A percentile compares a stretch with the other conserved stretches of the same genome.
Evolutionary conservation across 2,113 vertebrate species (phyloP).

Genomic region (Illadopsis cleaveri): DNA sequence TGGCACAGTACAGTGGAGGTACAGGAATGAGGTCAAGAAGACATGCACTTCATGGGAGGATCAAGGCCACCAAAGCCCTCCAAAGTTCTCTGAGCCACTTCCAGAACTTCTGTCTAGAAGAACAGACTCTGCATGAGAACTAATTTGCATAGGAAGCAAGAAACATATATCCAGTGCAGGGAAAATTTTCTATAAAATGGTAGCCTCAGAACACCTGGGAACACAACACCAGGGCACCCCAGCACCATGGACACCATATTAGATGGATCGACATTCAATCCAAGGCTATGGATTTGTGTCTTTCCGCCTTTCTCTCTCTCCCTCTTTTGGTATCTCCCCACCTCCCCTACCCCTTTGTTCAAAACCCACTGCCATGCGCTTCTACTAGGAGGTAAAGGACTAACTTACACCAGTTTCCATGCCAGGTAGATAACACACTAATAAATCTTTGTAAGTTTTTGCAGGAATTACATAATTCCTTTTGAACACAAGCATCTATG

Average conservation of each 20-base stretch:
- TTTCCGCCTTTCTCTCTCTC: neutral
- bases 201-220: neutral
- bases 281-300: neutral
- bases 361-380: neutral
- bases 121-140: neutral
- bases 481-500: neutral
- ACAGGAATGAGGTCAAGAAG: neutral
- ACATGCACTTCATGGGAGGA: rapidly evolving
- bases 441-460: neutral
- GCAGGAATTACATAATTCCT: neutral
- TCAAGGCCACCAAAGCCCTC: neutral
- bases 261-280: too few species aligned
- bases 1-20: neutral
- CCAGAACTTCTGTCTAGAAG: neutral
- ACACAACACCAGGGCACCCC: neutral
- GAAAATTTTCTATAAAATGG: neutral
- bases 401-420: neutral
- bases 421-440: neutral
- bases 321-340: neutral
- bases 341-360: neutral
- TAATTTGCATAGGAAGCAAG: neutral
- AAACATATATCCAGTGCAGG: neutral
- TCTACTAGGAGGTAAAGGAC: neutral
- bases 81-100: neutral
- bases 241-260: too few species aligned